Percentiles rank a stretch among this genome's conserved stretches.
Evolutionary conservation across 2,888 invertebrate genomes (phyloP).

Genomic region (Eupithecia pulchellata): DNA sequence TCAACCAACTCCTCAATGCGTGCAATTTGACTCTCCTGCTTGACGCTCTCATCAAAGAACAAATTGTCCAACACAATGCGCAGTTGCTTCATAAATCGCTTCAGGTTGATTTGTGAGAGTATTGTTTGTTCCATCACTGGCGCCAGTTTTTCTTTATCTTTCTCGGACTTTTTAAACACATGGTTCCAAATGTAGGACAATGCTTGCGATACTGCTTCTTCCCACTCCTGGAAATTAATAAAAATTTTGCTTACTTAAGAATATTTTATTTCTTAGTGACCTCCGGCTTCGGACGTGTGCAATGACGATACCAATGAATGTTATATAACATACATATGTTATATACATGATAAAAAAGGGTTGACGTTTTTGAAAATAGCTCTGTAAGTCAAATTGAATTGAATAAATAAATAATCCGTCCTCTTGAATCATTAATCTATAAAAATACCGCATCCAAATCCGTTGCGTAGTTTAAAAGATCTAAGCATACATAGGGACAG

Average conservation of each 20-base stretch:
- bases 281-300: too few relatives aligned
- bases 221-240: conserved; percentile 88
- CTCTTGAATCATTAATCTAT: too few relatives aligned
- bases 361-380: too few relatives aligned
- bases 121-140: conserved; percentile 79
- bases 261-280: conserved; percentile 22
- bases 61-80: conserved; percentile 69
- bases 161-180: conserved; percentile 86
- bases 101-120: conserved; percentile 74
- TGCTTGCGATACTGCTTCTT: conserved; percentile 89
- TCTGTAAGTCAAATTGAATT: too few relatives aligned
- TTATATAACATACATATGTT: too few relatives aligned
- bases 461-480: too few relatives aligned
- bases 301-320: too few relatives aligned
- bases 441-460: too few relatives aligned
- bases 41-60: conserved; percentile 57
- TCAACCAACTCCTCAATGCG: conserved; percentile 79
- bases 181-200: conserved; percentile 88
- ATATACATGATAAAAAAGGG: too few relatives aligned
- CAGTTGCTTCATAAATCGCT: conserved; percentile 75
- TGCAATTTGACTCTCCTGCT: conserved; percentile 52
- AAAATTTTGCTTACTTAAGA: conserved; percentile 10
- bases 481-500: too few relatives aligned
- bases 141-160: conserved; percentile 86
- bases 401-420: too few relatives aligned